phyloP scores from a whole-genome alignment of 2,113 vertebrate genomes.

The Junco hyemalis region DNA sequence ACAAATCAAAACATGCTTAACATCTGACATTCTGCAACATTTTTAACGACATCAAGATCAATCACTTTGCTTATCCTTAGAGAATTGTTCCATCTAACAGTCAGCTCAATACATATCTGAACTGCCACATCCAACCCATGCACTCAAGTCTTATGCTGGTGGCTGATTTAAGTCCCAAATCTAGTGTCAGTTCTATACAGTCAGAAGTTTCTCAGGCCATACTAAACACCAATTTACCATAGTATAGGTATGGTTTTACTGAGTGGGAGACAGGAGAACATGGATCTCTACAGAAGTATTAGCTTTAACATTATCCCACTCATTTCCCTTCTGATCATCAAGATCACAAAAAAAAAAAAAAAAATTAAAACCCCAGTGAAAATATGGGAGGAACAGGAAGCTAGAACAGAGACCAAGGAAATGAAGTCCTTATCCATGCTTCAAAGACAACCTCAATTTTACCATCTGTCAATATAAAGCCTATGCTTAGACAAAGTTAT shows the following conservation, averaged over 20 bases:
- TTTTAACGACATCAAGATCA: background rate
- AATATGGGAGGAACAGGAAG: background rate
- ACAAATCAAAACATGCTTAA: constrained; percentile 94
- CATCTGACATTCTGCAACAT: constrained; percentile 31
- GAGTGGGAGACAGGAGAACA: background rate
- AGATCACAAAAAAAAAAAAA: background rate
- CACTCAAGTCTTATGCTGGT: background rate
- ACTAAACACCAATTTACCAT: background rate
- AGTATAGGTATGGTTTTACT: background rate
- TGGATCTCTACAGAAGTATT: background rate
- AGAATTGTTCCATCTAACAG: background rate
- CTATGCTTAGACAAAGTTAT: background rate
- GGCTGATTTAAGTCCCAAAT: background rate
- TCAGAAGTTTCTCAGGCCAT: background rate
- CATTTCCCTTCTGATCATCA: background rate
- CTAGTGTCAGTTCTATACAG: background rate
- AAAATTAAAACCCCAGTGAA: background rate
- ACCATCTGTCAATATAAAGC: background rate
- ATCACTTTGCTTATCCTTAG: background rate
- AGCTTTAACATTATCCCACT: background rate
- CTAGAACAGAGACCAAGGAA: background rate
- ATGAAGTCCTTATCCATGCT: background rate
- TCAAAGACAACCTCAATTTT: background rate
- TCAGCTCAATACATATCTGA: background rate
- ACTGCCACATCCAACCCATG: background rate